Conservation (phyloP, 2,113 vertebrate genomes). For the Albula goreensis region DNA sequence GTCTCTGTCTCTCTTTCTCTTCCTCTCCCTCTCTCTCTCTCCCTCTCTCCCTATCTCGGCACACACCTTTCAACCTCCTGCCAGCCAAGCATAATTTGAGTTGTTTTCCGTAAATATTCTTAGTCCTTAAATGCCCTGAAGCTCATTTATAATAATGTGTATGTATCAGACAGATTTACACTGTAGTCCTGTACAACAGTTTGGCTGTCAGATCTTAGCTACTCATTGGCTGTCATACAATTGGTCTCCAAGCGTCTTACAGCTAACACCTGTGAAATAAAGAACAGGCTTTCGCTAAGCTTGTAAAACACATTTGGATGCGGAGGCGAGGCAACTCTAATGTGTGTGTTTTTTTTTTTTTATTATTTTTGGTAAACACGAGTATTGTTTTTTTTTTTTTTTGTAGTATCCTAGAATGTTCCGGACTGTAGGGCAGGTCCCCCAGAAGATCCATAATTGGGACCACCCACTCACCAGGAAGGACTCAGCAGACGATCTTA, state of each 20-base stretch:
- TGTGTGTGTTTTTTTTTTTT: not conserved
- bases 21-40: not conserved
- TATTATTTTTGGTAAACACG: not conserved
- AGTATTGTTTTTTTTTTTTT: not conserved
- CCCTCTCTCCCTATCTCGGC: constrained; percentile 14
- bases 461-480: not conserved
- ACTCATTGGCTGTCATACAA: not conserved
- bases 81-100: not conserved
- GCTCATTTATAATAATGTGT: not conserved
- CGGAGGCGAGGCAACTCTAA: not conserved
- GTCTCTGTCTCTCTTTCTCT: not conserved
- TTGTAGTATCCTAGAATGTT: not conserved
- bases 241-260: not conserved
- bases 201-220: not conserved
- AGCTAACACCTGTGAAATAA: not conserved
- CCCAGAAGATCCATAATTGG: not conserved
- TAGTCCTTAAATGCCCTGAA: constrained; percentile 9
- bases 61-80: not conserved
- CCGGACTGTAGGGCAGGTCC: not conserved
- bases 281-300: not conserved
- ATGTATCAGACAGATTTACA: not conserved
- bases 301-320: not conserved
- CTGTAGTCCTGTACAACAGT: not conserved
- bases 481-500: not conserved
- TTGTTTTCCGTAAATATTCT: constrained; percentile 7